A percentile compares a stretch with the other conserved stretches of the same genome.
phyloP scores from a whole-genome alignment of 2,113 vertebrate genomes.

The Buteo buteo region DNA sequence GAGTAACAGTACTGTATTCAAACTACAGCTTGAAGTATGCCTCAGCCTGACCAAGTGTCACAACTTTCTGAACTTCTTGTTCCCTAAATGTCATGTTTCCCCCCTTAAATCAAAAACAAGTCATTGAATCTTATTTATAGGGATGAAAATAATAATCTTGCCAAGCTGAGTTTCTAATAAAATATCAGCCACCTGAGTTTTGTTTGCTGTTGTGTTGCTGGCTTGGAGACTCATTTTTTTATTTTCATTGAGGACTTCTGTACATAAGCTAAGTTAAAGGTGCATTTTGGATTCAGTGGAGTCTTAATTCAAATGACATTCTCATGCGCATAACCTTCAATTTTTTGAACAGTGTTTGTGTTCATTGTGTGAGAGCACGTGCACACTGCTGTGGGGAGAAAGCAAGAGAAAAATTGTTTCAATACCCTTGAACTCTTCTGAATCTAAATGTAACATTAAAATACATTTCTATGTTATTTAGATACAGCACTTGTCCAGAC shows the following conservation, averaged over 20 bases:
- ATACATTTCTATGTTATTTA: not conserved
- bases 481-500: not conserved
- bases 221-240: not conserved
- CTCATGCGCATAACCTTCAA: not conserved
- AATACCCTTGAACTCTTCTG: not conserved
- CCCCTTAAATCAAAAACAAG: not conserved
- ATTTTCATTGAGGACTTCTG: not conserved
- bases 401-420: not conserved
- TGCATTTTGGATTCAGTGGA: not conserved
- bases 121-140: not conserved
- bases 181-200: not conserved
- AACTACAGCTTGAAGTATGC: not conserved
- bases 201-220: not conserved
- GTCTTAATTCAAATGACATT: not conserved
- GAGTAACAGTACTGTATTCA: not conserved
- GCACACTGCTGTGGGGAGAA: not conserved
- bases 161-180: not conserved
- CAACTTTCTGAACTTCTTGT: not conserved
- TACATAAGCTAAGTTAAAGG: not conserved
- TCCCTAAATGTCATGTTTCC: not conserved
- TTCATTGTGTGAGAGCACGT: not conserved
- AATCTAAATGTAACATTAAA: not conserved
- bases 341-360: not conserved
- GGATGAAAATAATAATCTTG: not conserved
- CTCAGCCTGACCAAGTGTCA: not conserved